Conservation (phyloP, 92 coral and sea anemone species). For the Porites rus region DNA sequence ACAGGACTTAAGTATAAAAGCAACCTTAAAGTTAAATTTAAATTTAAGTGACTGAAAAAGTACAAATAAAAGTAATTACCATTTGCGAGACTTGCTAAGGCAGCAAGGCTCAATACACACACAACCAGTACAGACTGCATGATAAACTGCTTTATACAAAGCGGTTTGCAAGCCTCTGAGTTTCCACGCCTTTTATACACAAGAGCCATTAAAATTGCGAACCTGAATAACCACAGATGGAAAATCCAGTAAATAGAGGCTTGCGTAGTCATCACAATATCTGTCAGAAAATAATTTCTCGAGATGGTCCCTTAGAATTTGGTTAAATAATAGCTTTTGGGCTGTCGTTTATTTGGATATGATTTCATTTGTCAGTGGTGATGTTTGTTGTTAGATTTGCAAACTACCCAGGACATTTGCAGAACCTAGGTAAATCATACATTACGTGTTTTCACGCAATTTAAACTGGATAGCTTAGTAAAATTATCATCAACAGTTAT, state of each 20-base stretch:
- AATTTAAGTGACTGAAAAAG: background rate
- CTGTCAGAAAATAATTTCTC: background rate
- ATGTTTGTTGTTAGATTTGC: background rate
- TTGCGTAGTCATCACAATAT: background rate
- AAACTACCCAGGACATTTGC: background rate
- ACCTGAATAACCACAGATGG: background rate
- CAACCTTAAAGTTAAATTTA: no score
- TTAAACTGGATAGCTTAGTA: background rate
- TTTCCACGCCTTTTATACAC: background rate
- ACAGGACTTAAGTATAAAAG: no score
- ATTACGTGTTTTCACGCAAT: background rate
- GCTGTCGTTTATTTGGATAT: background rate
- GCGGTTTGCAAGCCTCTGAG: background rate
- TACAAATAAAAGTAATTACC: background rate
- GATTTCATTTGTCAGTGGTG: background rate
- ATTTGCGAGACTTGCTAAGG: conserved; percentile 10
- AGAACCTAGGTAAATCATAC: background rate
- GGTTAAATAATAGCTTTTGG: background rate
- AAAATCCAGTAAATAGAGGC: background rate
- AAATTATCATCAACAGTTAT: background rate
- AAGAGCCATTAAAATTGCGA: no score
- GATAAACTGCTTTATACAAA: background rate
- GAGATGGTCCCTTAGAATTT: background rate
- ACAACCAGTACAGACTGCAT: background rate
- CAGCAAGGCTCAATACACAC: background rate